Conservation (phyloP, 2,888 invertebrate genomes). For the Thecophora atra region DNA sequence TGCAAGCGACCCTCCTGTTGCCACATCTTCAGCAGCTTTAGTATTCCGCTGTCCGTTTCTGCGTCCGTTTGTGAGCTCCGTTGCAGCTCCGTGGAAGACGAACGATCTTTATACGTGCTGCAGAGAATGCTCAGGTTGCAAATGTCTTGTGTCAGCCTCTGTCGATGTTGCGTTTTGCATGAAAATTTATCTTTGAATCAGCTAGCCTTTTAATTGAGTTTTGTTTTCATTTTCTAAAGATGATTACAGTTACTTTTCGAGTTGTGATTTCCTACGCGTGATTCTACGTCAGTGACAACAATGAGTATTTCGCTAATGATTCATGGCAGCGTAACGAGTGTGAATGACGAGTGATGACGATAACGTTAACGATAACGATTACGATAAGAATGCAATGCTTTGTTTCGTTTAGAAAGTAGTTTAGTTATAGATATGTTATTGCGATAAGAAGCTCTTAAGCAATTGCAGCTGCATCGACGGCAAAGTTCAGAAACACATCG, state of each 20-base stretch:
- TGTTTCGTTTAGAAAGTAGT: not conserved
- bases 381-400: conserved; percentile 31
- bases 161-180: conserved; percentile 44
- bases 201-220: not conserved
- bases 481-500: conserved; percentile 32
- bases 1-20: conserved; percentile 57
- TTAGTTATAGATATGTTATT: not conserved
- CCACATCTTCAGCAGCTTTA: conserved; percentile 60
- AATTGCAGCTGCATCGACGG: conserved; percentile 43
- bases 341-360: conserved; percentile 10
- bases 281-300: conserved; percentile 42
- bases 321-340: not conserved
- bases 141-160: conserved; percentile 71
- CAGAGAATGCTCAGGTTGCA: conserved; percentile 70
- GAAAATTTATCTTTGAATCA: not conserved
- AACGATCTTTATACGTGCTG: conserved; percentile 62
- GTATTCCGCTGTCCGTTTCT: conserved; percentile 53
- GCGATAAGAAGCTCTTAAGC: conserved; percentile 31
- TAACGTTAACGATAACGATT: conserved; percentile 21
- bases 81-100: conserved; percentile 58
- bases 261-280: not conserved
- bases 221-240: conserved; percentile 18
- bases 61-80: conserved; percentile 48
- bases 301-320: conserved; percentile 33
- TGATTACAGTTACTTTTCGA: not conserved